Base-by-base conservation (phyloP, 1,140 invertebrate genomes). In the Psix sp. region DNA sequence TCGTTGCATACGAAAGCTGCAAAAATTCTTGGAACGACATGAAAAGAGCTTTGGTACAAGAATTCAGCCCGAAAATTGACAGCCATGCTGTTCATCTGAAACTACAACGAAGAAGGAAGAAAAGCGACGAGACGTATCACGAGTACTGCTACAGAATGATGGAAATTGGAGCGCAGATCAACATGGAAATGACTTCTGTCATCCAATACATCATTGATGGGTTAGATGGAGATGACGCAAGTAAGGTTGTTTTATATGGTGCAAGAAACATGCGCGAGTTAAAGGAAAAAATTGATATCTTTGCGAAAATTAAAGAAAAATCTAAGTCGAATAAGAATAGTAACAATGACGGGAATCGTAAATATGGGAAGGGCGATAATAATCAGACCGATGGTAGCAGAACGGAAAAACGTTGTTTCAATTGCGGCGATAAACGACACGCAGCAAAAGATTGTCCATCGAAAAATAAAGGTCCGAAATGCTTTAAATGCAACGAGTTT, bases 121-220 rank as follows among this genome's bases (percentile, higher is more conserved):
- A n/a, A n/a, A n/a, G n/a, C n/a, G n/a, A n/a, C n/a, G n/a, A n/a
- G 33, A 57, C 43, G 0, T 74, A 45, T 13, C 24, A 51, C 0
- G 57, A 67, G n/a, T 80, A 77, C 36, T 52, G 63, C 9, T 80
- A 76, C 17, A 17, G 29, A 5, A 80, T 80, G 72, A 6, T 68
- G 5, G 78, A 81, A 24, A 73, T 82, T n/a, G 77, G 78, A 7
- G 21, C 73, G 5, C 77, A 78, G 39, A 78, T 56, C 1, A 48
- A 77, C 4, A 48, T 83, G 24, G 82, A 84, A 43, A 62, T 76
- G n/a, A 46, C 33, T 5, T 66, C 77, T 1, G 15, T 81, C 10
- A 79, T 84, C 5, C 67, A 78, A 16, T 83, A 84, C 45, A 78
- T 83, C 5, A 82, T 84, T n/a, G 77, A 83, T 40, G 84, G 81